phyloP scores from a whole-genome alignment of 2,888 invertebrate genomes.

The Ophion slaviceki region DNA sequence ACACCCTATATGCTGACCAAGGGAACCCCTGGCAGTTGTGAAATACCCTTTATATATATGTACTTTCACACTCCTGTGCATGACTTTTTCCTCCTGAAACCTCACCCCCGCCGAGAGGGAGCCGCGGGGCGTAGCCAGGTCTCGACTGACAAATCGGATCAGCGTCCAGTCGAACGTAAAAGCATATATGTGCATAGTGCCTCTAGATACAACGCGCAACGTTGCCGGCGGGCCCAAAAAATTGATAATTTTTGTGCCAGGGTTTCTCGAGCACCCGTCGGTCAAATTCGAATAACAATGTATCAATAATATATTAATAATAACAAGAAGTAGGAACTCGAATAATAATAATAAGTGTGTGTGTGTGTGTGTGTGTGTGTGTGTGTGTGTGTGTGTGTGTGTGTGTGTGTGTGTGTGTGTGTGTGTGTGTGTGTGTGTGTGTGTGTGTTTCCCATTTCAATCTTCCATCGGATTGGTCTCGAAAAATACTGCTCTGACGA shows the following conservation, averaged over 20 bases:
- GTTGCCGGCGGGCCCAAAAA: slow-evolving; percentile 34
- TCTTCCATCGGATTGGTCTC: too few species aligned
- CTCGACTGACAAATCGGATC: slow-evolving; percentile 70
- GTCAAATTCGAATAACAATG: slow-evolving; percentile 45
- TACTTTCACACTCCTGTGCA: too few species aligned
- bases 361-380: too few species aligned
- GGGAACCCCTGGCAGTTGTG: too few species aligned
- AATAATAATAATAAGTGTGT: too few species aligned
- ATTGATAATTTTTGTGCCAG: slow-evolving; percentile 20
- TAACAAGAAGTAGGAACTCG: neutral
- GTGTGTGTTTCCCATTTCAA: too few species aligned
- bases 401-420: too few species aligned
- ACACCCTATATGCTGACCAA: too few species aligned
- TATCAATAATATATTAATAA: neutral
- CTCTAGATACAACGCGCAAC: slow-evolving; percentile 46
- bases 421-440: too few species aligned
- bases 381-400: too few species aligned
- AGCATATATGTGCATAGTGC: slow-evolving; percentile 48
- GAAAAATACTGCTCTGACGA: too few species aligned
- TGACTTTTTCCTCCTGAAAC: neutral
- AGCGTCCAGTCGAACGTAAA: slow-evolving; percentile 68
- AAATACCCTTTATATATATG: too few species aligned
- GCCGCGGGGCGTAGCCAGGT: slow-evolving; percentile 64
- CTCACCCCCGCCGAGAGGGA: slow-evolving; percentile 10
- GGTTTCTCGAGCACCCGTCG: slow-evolving; percentile 10